These are phyloP conservation scores for Tichodroma muraria DNA, from an alignment of 2,113 vertebrate genomes.

Conservation along the genomic window DNA sequence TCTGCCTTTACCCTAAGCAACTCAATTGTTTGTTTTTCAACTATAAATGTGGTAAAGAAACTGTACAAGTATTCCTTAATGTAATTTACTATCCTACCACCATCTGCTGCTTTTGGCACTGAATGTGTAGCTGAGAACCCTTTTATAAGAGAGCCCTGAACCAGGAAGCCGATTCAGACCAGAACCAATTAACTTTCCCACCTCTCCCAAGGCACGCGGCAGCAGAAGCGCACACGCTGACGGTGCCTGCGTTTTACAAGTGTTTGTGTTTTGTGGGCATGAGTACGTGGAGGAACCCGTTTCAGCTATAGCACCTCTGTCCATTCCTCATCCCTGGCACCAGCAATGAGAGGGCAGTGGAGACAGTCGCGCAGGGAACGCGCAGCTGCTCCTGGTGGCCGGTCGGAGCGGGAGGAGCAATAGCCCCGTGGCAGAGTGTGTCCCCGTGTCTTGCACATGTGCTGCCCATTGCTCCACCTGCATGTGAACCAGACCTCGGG, in stretches of 20 bases:
- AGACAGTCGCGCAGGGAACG: accelerated
- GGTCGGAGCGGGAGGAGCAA: accelerated
- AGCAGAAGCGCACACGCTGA: not conserved
- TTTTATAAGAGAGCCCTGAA: conserved; percentile 38
- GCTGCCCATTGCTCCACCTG: not conserved
- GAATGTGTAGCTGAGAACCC: not conserved
- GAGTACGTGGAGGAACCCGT: not conserved
- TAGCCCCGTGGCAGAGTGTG: accelerated
- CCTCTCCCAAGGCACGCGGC: not conserved
- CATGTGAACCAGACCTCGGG: not conserved
- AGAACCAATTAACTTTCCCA: conserved; percentile 25
- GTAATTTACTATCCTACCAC: conserved; percentile 51
- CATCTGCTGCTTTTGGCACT: conserved; percentile 65
- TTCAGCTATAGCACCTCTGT: not conserved
- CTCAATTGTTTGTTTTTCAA: conserved; percentile 52
- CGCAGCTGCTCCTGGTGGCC: accelerated
- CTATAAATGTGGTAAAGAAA: conserved; percentile 52
- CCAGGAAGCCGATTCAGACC: conserved; percentile 42
- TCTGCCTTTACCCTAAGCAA: conserved; percentile 53
- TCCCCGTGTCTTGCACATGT: not conserved
- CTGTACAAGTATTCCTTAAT: conserved; percentile 54
- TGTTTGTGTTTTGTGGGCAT: not conserved
- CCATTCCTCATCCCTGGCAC: not conserved
- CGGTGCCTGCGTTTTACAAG: not conserved
- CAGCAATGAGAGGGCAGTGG: not conserved